A percentile compares a stretch with the other conserved stretches of the same genome.
These are phyloP conservation scores for Neolamprologus cancellatus DNA, from an alignment of 2,113 vertebrate species.

Conservation along the genomic window DNA sequence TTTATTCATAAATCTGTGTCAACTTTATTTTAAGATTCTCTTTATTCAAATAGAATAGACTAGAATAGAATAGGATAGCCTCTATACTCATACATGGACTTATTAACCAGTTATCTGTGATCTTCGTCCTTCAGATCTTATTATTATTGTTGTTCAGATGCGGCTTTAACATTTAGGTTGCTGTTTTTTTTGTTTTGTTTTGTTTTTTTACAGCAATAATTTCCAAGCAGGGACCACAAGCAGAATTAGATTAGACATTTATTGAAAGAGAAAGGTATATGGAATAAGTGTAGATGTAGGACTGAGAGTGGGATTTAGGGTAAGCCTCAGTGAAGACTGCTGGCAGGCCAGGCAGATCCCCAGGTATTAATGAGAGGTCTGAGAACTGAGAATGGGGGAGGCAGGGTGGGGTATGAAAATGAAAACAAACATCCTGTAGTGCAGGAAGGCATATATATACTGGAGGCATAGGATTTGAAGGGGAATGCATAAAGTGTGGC, in stretches of 20 bases:
- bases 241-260: neutral
- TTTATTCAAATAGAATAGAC: neutral
- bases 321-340: neutral
- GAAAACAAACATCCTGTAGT: neutral
- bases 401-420: neutral
- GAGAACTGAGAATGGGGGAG: neutral
- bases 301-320: neutral
- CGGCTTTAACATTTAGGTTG: neutral
- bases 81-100: neutral
- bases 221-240: neutral
- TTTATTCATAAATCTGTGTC: neutral
- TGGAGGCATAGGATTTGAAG: neutral
- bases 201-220: neutral
- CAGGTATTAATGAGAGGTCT: neutral
- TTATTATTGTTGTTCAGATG: neutral
- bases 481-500: neutral
- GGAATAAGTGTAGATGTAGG: neutral
- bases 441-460: neutral
- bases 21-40: neutral
- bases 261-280: neutral
- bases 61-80: neutral
- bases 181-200: neutral
- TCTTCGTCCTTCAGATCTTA: neutral
- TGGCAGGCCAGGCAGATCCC: neutral
- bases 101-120: neutral